phyloP scores from a whole-genome alignment of 1,140 invertebrate species.

The Danaus melanippus region DNA sequence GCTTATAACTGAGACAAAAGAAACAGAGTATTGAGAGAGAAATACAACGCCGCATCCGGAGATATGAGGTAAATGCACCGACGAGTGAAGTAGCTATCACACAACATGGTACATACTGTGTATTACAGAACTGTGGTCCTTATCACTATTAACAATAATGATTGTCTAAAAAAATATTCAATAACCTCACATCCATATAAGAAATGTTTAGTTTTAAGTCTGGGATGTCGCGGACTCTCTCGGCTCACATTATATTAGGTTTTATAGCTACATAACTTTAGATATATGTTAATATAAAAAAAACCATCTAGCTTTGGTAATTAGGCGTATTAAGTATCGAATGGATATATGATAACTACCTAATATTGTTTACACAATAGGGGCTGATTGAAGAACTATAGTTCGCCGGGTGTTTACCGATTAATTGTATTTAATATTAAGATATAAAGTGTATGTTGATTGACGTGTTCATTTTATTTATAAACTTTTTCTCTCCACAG shows the following conservation, averaged over 20 bases:
- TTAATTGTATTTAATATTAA: conserved; percentile 66
- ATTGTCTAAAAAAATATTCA: too few species aligned
- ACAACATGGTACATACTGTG: not conserved
- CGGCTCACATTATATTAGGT: conserved; percentile 33
- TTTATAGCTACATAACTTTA: conserved; percentile 27
- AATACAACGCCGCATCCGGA: conserved; percentile 45
- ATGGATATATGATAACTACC: conserved; percentile 48
- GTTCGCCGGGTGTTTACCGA: conserved; percentile 28
- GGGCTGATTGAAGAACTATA: conserved; percentile 21
- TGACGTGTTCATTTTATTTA: conserved; percentile 70
- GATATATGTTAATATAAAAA: conserved; percentile 36
- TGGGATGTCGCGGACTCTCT: conserved; percentile 33
- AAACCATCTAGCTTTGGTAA: conserved; percentile 39
- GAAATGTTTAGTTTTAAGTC: conserved; percentile 43
- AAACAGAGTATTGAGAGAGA: conserved; percentile 33
- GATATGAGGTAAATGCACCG: conserved; percentile 63
- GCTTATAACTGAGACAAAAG: conserved; percentile 45
- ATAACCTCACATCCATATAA: too few species aligned
- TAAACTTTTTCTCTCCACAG: conserved; percentile 67
- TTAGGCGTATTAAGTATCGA: conserved; percentile 39
- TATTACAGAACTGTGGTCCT: too few species aligned
- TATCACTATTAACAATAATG: too few species aligned
- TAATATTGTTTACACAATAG: conserved; percentile 43
- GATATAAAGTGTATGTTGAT: conserved; percentile 71
- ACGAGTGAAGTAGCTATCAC: conserved; percentile 44